Conservation (phyloP, 2,113 vertebrate genomes). For the Nesoenas mayeri region DNA sequence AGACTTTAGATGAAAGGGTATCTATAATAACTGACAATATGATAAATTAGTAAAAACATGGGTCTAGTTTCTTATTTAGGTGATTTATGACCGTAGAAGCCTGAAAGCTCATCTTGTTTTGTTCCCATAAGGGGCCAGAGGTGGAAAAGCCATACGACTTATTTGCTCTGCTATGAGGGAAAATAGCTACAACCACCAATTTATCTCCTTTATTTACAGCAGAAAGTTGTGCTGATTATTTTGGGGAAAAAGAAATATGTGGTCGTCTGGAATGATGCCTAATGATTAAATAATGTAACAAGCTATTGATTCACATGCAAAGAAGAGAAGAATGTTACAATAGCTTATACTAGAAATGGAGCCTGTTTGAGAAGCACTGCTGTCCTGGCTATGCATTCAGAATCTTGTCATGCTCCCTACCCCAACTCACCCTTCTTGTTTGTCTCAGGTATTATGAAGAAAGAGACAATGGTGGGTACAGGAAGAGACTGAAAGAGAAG, state of each 20-base stretch:
- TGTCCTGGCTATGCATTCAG: neutral
- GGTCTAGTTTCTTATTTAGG: constrained; percentile 30
- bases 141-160: neutral
- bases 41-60: constrained; percentile 39
- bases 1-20: constrained; percentile 3
- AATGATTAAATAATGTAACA: neutral
- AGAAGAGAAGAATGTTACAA: neutral
- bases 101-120: neutral
- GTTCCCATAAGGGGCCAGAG: neutral
- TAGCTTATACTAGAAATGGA: neutral
- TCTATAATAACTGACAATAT: constrained; percentile 25
- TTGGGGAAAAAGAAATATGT: neutral
- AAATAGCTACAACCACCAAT: neutral
- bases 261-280: neutral
- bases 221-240: neutral
- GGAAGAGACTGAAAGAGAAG: neutral
- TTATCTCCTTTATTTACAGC: neutral
- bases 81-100: constrained; percentile 31
- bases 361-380: neutral
- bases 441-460: neutral
- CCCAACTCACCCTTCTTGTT: neutral
- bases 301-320: neutral
- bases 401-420: neutral
- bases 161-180: neutral
- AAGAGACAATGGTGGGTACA: neutral